phyloP scores from a whole-genome alignment of 2,113 vertebrate genomes.

The Lasiurus borealis region DNA sequence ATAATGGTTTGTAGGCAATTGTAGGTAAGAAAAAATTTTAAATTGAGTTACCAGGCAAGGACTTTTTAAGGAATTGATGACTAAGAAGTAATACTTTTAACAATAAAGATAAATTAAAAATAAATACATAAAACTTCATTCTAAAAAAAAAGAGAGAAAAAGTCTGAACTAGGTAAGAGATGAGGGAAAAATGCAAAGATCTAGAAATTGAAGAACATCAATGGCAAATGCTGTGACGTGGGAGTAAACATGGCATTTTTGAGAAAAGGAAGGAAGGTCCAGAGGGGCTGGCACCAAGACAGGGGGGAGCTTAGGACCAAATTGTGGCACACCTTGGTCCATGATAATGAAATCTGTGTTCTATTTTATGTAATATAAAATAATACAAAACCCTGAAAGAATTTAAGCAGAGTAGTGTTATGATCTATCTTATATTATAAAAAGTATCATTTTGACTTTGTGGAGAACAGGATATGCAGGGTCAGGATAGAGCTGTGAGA shows the following conservation, averaged over 20 bases:
- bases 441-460: background rate
- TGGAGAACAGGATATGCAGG: background rate
- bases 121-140: too few species aligned
- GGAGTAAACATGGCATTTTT: background rate
- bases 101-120: too few species aligned
- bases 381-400: background rate
- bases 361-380: background rate
- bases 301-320: background rate
- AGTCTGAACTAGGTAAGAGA: background rate
- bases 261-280: background rate
- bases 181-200: background rate
- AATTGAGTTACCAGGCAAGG: background rate
- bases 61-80: background rate
- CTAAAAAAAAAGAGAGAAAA: too few species aligned
- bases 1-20: background rate
- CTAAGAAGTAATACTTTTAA: background rate
- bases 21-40: background rate
- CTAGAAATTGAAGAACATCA: background rate
- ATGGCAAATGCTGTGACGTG: fast-evolving
- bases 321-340: fast-evolving
- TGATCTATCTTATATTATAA: background rate
- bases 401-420: background rate
- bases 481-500: background rate
- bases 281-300: too few species aligned
- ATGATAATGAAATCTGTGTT: background rate